Percentiles rank a stretch among this genome's conserved stretches.
Conservation (phyloP, 2,797 vertebrate genomes). For the Hydrophis major region DNA sequence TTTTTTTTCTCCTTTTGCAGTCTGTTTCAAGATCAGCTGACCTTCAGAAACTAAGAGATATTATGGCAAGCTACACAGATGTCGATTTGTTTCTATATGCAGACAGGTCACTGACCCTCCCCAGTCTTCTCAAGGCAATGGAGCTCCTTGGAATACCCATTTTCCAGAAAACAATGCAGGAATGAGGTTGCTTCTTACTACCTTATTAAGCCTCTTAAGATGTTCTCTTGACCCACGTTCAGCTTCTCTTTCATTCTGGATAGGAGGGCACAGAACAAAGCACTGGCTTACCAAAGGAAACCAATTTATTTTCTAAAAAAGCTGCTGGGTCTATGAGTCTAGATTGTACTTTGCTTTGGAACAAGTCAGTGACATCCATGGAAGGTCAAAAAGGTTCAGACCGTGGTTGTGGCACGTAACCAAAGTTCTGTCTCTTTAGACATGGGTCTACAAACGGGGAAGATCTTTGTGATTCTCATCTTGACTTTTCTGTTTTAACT, state of each 20-base stretch:
- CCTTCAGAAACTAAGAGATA: background rate
- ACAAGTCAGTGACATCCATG: background rate
- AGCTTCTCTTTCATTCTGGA: background rate
- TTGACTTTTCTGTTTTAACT: background rate
- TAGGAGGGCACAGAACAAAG: background rate
- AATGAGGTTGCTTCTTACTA: background rate
- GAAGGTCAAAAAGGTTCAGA: background rate
- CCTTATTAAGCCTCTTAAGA: background rate
- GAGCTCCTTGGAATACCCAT: background rate
- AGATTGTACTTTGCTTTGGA: background rate
- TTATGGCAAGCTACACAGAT: background rate
- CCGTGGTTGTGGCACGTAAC: background rate
- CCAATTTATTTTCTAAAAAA: background rate
- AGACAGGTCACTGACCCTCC: background rate
- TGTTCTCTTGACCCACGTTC: background rate
- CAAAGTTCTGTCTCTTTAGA: background rate
- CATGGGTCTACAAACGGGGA: background rate
- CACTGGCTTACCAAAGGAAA: background rate
- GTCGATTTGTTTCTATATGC: background rate
- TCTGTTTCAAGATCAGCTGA: background rate
- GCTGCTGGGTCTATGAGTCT: background rate
- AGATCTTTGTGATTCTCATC: background rate
- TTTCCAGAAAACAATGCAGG: background rate
- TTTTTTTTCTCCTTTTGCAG: slow-evolving; percentile 39
- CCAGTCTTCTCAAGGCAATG: background rate